Conservation (phyloP, 1,140 invertebrate species). For the Aphis craccivora region DNA sequence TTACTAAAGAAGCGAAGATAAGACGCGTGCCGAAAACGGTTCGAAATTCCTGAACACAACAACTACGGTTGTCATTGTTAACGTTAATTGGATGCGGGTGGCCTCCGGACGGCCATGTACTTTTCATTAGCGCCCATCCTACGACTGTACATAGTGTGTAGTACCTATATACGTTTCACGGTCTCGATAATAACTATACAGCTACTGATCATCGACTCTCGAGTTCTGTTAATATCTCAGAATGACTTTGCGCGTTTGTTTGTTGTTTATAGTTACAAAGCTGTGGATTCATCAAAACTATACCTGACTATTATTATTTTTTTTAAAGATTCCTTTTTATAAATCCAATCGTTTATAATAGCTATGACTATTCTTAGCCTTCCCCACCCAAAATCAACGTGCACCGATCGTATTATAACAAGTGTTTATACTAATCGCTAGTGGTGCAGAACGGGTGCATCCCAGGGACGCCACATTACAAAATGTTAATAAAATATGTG, state of each 20-base stretch:
- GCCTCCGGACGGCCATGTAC: constrained; percentile 39
- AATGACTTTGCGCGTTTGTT: constrained; percentile 46
- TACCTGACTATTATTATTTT: constrained; percentile 1
- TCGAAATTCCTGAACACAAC: not conserved
- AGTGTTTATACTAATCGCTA: not conserved
- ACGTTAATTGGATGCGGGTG: constrained; percentile 51
- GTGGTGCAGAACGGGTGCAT: constrained; percentile 34
- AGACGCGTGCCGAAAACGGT: constrained; percentile 42
- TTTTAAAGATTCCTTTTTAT: constrained; percentile 22
- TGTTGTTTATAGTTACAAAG: constrained; percentile 40
- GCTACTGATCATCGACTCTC: not conserved
- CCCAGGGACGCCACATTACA: not conserved
- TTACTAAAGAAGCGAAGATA: not conserved
- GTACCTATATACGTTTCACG: constrained; percentile 36
- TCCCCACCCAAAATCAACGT: not conserved
- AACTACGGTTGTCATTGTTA: constrained; percentile 45
- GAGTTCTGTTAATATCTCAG: constrained; percentile 31
- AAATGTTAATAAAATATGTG: constrained; percentile 6
- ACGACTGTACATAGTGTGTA: not conserved
- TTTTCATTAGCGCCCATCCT: constrained; percentile 43
- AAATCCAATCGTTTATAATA: constrained; percentile 47
- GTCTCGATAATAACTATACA: constrained; percentile 10
- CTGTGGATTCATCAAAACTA: constrained; percentile 37
- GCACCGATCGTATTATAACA: not conserved
- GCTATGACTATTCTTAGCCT: not conserved